phyloP scores from a whole-genome alignment of 30 jellyfish, hydroid and myxozoan genomes.

The Pelagia noctiluca region DNA sequence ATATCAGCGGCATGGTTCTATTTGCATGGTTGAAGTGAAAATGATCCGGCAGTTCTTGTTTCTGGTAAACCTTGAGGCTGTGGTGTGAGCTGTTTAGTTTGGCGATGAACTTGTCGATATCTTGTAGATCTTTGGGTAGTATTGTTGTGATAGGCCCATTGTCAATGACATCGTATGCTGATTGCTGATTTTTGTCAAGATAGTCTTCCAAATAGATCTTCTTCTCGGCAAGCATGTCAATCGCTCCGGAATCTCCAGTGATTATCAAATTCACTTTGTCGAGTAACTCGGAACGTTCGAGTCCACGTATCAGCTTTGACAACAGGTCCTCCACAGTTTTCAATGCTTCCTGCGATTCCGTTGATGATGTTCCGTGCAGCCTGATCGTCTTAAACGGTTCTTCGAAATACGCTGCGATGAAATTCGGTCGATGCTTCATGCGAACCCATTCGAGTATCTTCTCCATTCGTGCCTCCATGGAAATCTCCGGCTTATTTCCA shows the following conservation, averaged over 20 bases:
- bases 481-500: slow-evolving; percentile 50
- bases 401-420: slow-evolving; percentile 93
- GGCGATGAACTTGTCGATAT: slow-evolving; percentile 15
- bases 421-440: slow-evolving; percentile 76
- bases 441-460: slow-evolving; percentile 74
- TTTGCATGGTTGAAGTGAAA: slow-evolving; percentile 77
- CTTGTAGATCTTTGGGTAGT: slow-evolving; percentile 52
- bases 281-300: slow-evolving; percentile 18
- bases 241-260: slow-evolving; percentile 94
- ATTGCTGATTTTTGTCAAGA: slow-evolving; percentile 14
- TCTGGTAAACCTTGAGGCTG: slow-evolving; percentile 78
- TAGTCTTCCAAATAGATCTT: slow-evolving; percentile 90
- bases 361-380: slow-evolving; percentile 67
- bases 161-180: slow-evolving; percentile 80
- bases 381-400: slow-evolving; percentile 86
- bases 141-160: slow-evolving; percentile 88
- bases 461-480: slow-evolving; percentile 75
- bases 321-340: slow-evolving; percentile 49
- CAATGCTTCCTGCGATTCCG: slow-evolving; percentile 59
- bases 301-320: slow-evolving; percentile 31
- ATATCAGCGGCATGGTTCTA: slow-evolving; percentile 83
- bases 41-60: slow-evolving; percentile 72
- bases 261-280: slow-evolving; percentile 77
- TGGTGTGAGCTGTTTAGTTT: slow-evolving; percentile 76
- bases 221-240: slow-evolving; percentile 59